Evolutionary conservation across 1,140 invertebrate species (phyloP).

Genomic region (Hyposmocoma kahamanoa): DNA sequence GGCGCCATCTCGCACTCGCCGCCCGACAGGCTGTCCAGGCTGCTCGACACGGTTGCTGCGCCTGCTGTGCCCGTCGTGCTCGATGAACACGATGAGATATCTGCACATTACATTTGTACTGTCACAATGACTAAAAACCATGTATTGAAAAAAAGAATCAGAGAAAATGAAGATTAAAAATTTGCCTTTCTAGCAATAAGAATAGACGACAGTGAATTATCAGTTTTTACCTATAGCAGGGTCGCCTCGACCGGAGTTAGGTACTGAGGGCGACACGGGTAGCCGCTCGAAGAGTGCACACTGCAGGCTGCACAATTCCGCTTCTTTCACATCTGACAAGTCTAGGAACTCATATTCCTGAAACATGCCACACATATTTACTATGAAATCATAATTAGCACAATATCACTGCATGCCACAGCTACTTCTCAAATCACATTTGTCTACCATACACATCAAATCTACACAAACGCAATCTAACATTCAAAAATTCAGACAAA

Average conservation of each 20-base stretch:
- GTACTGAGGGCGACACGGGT: slow-evolving; percentile 23
- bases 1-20: slow-evolving; percentile 72
- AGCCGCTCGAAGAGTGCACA: slow-evolving; percentile 61
- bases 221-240: slow-evolving; percentile 54
- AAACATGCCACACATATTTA: slow-evolving; percentile 48
- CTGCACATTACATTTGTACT: too few relatives aligned
- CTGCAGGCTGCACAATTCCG: slow-evolving; percentile 67
- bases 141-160: too few relatives aligned
- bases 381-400: slow-evolving; percentile 12
- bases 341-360: slow-evolving; percentile 75
- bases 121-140: too few relatives aligned
- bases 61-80: slow-evolving; percentile 41
- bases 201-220: too few relatives aligned
- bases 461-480: too few relatives aligned
- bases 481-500: too few relatives aligned
- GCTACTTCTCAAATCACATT: too few relatives aligned
- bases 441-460: too few relatives aligned
- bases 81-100: slow-evolving; percentile 64
- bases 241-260: slow-evolving; percentile 43
- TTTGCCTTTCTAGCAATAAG: too few relatives aligned
- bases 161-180: too few relatives aligned
- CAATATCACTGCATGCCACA: slow-evolving; percentile 6
- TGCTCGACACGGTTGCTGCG: slow-evolving; percentile 62
- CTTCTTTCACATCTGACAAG: slow-evolving; percentile 73
- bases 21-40: slow-evolving; percentile 65